These are phyloP conservation scores for Sturmia bella DNA, from an alignment of 2,888 invertebrate genomes.

Conservation along the genomic window DNA sequence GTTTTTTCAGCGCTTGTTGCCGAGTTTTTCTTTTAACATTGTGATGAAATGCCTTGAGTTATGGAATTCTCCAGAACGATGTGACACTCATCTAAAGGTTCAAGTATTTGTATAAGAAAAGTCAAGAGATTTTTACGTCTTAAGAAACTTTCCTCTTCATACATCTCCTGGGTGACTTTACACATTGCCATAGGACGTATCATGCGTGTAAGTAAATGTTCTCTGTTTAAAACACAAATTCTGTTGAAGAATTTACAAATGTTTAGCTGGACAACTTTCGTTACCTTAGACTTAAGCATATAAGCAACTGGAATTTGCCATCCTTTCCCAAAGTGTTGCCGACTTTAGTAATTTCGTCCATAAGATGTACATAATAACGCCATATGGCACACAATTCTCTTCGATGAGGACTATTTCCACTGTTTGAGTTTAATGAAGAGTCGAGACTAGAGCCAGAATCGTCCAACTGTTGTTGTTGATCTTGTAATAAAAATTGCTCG, in stretches of 20 bases:
- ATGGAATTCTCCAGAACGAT: conserved; percentile 93
- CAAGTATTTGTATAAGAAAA: conserved; percentile 94
- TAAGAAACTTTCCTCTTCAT: conserved; percentile 97
- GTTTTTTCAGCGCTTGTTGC: conserved; percentile 11
- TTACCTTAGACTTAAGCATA: conserved; percentile 95
- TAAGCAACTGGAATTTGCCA: conserved; percentile 98
- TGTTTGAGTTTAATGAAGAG: conserved; percentile 75
- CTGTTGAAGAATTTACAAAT: conserved; percentile 30
- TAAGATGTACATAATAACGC: conserved; percentile 93
- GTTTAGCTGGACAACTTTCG: background rate
- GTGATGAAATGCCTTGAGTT: conserved; percentile 83
- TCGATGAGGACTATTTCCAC: conserved; percentile 75
- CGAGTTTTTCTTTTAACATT: conserved; percentile 76
- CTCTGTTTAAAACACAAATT: conserved; percentile 83
- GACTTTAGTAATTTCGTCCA: conserved; percentile 93
- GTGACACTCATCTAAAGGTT: conserved; percentile 92
- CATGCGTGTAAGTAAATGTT: conserved; percentile 94
- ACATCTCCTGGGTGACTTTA: conserved; percentile 95
- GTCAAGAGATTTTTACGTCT: conserved; percentile 92
- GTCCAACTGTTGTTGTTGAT: conserved; percentile 74
- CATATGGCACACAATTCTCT: conserved; percentile 88
- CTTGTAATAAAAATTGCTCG: conserved; percentile 84
- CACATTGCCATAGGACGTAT: conserved; percentile 94
- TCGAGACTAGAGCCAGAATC: conserved; percentile 78
- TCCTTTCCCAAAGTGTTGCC: conserved; percentile 93